Percentiles rank a stretch among this genome's conserved stretches.
These are phyloP conservation scores for Ditylenchus dipsaci DNA, from an alignment of 1,140 invertebrate species.

Conservation along the genomic window DNA sequence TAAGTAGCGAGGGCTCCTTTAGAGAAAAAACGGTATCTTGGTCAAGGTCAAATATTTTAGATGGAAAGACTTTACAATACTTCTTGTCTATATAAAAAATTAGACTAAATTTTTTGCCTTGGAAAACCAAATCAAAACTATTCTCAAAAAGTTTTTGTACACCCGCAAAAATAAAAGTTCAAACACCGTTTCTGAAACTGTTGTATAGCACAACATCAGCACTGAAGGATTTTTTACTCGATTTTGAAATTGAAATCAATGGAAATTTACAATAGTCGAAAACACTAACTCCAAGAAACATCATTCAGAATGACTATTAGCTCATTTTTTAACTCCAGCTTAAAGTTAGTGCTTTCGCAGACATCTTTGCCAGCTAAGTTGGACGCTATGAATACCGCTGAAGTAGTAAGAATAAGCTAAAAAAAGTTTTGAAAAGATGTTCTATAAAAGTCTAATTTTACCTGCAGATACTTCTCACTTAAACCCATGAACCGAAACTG, in stretches of 20 bases:
- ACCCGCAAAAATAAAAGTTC: no score
- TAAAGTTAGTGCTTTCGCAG: constrained; percentile 21
- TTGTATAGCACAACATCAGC: background rate
- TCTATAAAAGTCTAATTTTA: constrained; percentile 4
- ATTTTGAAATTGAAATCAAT: no score
- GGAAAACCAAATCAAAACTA: no score
- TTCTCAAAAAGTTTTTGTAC: no score
- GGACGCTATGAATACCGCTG: constrained; percentile 19
- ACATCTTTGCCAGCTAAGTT: constrained; percentile 28
- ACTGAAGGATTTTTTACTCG: background rate
- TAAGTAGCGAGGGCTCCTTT: no score
- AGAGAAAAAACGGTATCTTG: no score
- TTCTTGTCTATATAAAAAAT: no score
- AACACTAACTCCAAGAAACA: constrained; percentile 19
- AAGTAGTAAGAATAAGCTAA: constrained; percentile 19
- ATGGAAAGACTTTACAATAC: no score
- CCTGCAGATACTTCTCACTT: background rate
- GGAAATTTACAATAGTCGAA: constrained; percentile 4
- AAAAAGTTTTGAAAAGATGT: constrained; percentile 14
- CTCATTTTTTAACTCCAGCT: constrained; percentile 21
- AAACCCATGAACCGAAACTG: background rate
- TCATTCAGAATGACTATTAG: constrained; percentile 30
- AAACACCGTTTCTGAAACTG: background rate
- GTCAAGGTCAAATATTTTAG: no score
- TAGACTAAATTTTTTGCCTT: background rate